phyloP scores from a whole-genome alignment of 2,113 vertebrate species.

The Hemiprocne comata region DNA sequence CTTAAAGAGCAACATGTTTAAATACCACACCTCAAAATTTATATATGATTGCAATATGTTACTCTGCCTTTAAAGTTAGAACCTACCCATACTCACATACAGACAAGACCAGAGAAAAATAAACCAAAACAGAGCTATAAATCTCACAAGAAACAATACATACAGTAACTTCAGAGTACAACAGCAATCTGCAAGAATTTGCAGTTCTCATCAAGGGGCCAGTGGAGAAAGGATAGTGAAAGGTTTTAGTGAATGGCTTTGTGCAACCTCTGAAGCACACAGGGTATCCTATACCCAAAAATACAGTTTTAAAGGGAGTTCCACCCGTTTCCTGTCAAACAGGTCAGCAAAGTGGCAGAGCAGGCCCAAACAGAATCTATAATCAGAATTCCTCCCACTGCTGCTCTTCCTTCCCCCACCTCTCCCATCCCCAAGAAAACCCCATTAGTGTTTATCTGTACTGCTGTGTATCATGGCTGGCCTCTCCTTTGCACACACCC shows the following conservation, averaged over 20 bases:
- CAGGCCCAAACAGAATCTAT: neutral
- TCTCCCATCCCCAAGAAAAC: neutral
- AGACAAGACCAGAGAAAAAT: neutral
- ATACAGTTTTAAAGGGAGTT: neutral
- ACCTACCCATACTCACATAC: neutral
- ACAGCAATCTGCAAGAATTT: neutral
- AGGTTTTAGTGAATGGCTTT: neutral
- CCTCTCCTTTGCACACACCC: neutral
- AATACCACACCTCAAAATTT: neutral
- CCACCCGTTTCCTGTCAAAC: neutral
- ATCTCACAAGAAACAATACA: neutral
- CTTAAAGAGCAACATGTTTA: neutral
- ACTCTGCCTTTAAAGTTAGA: neutral
- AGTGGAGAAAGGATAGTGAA: neutral
- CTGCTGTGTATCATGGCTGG: neutral
- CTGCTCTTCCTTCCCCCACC: neutral
- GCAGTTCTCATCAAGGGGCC: neutral
- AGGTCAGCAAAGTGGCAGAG: neutral
- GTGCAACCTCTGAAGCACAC: neutral
- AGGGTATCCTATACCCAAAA: neutral
- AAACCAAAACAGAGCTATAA: neutral
- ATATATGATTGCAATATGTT: neutral
- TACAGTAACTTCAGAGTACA: neutral
- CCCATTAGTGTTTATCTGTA: neutral
- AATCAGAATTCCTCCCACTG: neutral